Conservation (phyloP, 1,140 invertebrate species). For the Phymastichus coffea region DNA sequence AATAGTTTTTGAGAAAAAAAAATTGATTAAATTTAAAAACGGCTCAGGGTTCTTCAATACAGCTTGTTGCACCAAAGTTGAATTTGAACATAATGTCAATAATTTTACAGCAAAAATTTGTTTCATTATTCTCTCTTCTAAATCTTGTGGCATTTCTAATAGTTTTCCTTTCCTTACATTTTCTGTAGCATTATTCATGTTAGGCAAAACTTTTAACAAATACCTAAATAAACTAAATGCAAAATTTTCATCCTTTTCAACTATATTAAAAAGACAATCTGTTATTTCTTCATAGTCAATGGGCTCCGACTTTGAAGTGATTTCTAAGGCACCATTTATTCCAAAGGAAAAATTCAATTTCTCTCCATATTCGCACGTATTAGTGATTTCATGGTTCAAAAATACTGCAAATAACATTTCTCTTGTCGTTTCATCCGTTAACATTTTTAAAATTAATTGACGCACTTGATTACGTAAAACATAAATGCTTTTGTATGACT, state of each 20-base stretch:
- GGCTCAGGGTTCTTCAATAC: conserved; percentile 45
- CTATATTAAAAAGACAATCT: conserved; percentile 44
- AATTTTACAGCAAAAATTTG: conserved; percentile 44
- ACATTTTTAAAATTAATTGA: conserved; percentile 44
- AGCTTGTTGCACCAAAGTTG: conserved; percentile 43
- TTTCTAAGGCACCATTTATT: conserved; percentile 43
- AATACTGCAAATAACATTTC: conserved; percentile 41
- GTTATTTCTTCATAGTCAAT: conserved; percentile 37
- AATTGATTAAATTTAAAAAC: conserved; percentile 47
- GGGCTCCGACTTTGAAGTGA: conserved; percentile 29
- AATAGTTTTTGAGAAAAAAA: conserved; percentile 35
- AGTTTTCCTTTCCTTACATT: conserved; percentile 1
- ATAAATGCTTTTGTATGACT: conserved; percentile 43
- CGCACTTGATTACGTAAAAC: conserved; percentile 39
- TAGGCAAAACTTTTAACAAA: conserved; percentile 38
- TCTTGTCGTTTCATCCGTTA: conserved; percentile 32
- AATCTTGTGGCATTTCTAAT: conserved; percentile 37
- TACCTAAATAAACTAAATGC: conserved; percentile 45
- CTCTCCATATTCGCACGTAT: conserved; percentile 35
- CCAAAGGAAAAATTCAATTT: conserved; percentile 45
- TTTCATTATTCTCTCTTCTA: conserved; percentile 37
- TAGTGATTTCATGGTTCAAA: conserved; percentile 35
- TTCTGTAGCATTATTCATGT: conserved; percentile 21
- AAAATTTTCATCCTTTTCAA: conserved; percentile 35
- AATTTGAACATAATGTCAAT: conserved; percentile 44